Evolutionary conservation across 2,888 invertebrate genomes (phyloP), one percentile per base, ranked within the genome.

Genomic region (Melipona bicolor): DNA sequence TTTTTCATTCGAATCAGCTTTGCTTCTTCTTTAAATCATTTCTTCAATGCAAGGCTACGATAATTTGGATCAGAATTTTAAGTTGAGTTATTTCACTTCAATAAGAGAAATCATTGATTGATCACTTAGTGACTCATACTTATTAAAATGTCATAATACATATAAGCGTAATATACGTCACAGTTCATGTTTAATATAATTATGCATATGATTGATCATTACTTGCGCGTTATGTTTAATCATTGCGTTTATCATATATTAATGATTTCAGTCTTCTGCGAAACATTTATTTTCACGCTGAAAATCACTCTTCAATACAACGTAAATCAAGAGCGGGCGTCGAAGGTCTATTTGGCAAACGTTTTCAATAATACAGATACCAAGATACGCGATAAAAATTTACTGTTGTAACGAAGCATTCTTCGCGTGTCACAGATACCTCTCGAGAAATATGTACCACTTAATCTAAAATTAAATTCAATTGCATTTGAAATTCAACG

Each of bases 271-370:
- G 43, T 43, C 11, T 43, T 19, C 17, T 9, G 24, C 17, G 17
- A 17, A 3, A 3, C 24, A 61, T 64, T 36, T 36, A 13, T 13
- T n/a, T 24, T 43, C 17, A 24, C 9, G 3, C 3, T 27, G 6
- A 24, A 19, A 64, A 19, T n/a, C 17, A 15, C 13, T 43, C 6
- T 4, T 15, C 2, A 13, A 24, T 15, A 52, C 27, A 21, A 72
- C 21, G 65, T 76, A 67, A 56, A 71, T 76, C 69, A 24, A 36
- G 4, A 54, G 27, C 11, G 24, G 59, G 13, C 27, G n/a, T 59
- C 19, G n/a, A 11, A 80, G 74, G 70, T 83, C 76, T 54, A 85
- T 65, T 84, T 89, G 76, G 84, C 85, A 82, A 88, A 88, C 65
- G 84, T 73, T 83, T 74, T 85, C 78, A 74, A 84, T 81, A 83